A percentile compares a stretch with the other conserved stretches of the same genome.
Conservation (phyloP, 2,888 invertebrate species). For the Tipula vernalis region DNA sequence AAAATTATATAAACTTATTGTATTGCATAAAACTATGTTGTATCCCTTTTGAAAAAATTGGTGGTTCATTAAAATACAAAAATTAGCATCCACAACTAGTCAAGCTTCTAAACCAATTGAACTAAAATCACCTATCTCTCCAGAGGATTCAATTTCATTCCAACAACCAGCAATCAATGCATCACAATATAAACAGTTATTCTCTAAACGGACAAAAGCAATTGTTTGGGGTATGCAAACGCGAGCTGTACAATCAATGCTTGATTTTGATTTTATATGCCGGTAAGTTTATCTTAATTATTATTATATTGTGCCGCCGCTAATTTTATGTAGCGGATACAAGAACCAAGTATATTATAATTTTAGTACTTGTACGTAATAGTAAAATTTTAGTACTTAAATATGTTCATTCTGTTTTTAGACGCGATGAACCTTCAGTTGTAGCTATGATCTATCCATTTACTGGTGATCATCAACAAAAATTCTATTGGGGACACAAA, state of each 20-base stretch:
- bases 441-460: constrained; percentile 98
- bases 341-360: not conserved
- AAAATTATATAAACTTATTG: not conserved
- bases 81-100: not conserved
- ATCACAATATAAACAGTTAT: constrained; percentile 42
- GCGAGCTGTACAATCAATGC: constrained; percentile 69
- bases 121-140: constrained; percentile 7
- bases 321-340: not conserved
- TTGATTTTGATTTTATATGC: constrained; percentile 37
- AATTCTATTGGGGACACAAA: constrained; percentile 99
- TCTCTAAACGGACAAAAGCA: constrained; percentile 74
- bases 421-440: constrained; percentile 78
- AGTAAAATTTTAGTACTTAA: not conserved
- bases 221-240: constrained; percentile 99
- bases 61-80: not conserved
- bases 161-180: constrained; percentile 14
- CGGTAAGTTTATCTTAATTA: constrained; percentile 21
- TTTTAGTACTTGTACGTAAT: not conserved
- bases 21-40: not conserved
- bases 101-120: not conserved
- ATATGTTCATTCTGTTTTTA: constrained; percentile 36
- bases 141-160: not conserved
- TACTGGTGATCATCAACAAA: constrained; percentile 97
- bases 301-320: not conserved
- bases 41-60: not conserved